Evolutionary conservation across 1,140 invertebrate species (phyloP), one percentile per base, ranked within the genome.

Genomic region (Zaprionus lachaisei): DNA sequence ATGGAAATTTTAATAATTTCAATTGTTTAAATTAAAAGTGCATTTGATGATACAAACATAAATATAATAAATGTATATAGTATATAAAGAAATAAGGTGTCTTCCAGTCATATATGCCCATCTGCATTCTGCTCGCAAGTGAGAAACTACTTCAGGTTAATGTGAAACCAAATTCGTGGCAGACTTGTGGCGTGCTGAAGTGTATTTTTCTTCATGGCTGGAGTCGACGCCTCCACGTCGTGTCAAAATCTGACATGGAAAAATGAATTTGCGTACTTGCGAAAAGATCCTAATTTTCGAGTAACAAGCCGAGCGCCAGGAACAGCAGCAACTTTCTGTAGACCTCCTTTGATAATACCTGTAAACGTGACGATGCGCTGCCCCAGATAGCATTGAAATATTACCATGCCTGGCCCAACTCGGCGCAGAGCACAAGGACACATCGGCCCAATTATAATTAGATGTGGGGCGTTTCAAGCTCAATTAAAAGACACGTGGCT

Each of bases 401-500:
- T 86, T 69, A 58, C 67, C 63, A n/a, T 41, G 44, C 49, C 64
- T 15, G 20, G 26, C 7, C 7, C 31, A 14, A 4, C 6, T 5
- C 6, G 15, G 38, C 1, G 11, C 26, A 31, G 41, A 41, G 34
- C n/a, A 47, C 58, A 49, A 57, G 56, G 51, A 57, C 64, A 47
- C 57, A 67, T 57, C 41, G 72, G 68, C 47, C 17, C 81, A 83
- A 87, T 83, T 87, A 84, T 87, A 89, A 89, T 89, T 89, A 89
- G 84, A 89, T 89, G 78, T 79, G 84, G 15, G 62, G 71, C 62
- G 80, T 61, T 60, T 64, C 56, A 57, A 58, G 80, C 74, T 81
- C 84, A 87, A 87, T 87, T 87, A 87, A 87, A 87, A 81, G 61
- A 54, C 68, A 81, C 84, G 74, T 80, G 83, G 83, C 69, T 77